These are phyloP conservation scores for Brachyopa scutellaris DNA, from an alignment of 2,888 invertebrate species.

Conservation along the genomic window DNA sequence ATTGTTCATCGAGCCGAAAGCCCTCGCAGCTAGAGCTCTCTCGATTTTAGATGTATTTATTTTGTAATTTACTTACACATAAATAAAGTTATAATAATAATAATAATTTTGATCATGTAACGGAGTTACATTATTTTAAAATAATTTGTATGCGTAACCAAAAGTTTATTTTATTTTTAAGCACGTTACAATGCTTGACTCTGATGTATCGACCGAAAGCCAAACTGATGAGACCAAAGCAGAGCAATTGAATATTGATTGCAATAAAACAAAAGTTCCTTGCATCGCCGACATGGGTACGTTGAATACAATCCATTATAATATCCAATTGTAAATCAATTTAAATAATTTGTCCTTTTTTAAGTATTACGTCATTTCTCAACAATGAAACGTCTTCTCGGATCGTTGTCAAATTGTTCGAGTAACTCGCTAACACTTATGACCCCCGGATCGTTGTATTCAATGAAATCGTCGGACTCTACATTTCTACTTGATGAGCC, in stretches of 20 bases:
- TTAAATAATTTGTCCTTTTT: constrained; percentile 58
- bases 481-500: constrained; percentile 84
- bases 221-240: constrained; percentile 95
- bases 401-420: constrained; percentile 89
- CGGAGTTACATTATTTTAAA: too few species aligned
- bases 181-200: constrained; percentile 82
- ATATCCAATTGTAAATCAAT: too few species aligned
- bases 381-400: constrained; percentile 92
- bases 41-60: too few species aligned
- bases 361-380: constrained; percentile 89
- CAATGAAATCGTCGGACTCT: constrained; percentile 77
- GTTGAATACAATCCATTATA: constrained; percentile 2
- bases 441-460: constrained; percentile 82
- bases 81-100: too few species aligned
- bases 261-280: constrained; percentile 83
- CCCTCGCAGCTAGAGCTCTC: too few species aligned
- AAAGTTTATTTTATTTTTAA: constrained; percentile 58
- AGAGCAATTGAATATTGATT: constrained; percentile 83
- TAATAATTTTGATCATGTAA: too few species aligned
- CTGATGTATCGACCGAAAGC: constrained; percentile 81
- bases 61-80: too few species aligned
- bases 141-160: too few species aligned
- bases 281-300: constrained; percentile 89
- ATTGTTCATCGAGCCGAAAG: too few species aligned
- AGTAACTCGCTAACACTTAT: constrained; percentile 88